These are phyloP conservation scores for Fragum whitleyi DNA, from an alignment of 2,888 invertebrate genomes.

Conservation along the genomic window DNA sequence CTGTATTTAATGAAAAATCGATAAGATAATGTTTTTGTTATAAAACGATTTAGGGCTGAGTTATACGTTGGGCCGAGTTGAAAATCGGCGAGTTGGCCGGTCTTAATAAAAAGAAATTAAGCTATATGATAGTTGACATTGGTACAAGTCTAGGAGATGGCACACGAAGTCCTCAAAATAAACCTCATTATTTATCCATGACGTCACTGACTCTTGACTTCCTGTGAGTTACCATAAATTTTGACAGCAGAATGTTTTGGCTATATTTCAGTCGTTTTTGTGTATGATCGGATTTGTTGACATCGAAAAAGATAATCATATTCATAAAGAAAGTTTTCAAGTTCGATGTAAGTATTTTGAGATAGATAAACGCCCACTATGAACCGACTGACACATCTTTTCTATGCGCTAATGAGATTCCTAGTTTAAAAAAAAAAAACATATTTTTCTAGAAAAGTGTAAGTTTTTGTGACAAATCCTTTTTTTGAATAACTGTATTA, in stretches of 20 bases:
- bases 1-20: no score
- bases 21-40: no score
- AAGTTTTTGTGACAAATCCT: no score
- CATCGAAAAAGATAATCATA: background rate
- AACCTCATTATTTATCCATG: slow-evolving; percentile 57
- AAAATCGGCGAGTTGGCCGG: no score
- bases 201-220: slow-evolving; percentile 67
- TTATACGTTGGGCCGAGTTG: no score
- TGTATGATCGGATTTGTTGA: background rate
- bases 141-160: no score
- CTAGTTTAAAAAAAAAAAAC: background rate
- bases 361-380: background rate
- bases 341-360: background rate
- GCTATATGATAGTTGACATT: no score
- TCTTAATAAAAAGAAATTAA: no score
- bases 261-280: slow-evolving; percentile 7
- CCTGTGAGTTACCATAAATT: slow-evolving; percentile 69
- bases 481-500: no score
- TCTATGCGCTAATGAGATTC: background rate
- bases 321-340: background rate
- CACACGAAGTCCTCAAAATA: background rate
- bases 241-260: slow-evolving; percentile 35
- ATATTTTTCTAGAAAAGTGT: background rate
- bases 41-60: no score
- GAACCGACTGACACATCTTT: background rate